These are phyloP conservation scores for Erebia palarica DNA, from an alignment of 2,888 invertebrate genomes.

Conservation along the genomic window DNA sequence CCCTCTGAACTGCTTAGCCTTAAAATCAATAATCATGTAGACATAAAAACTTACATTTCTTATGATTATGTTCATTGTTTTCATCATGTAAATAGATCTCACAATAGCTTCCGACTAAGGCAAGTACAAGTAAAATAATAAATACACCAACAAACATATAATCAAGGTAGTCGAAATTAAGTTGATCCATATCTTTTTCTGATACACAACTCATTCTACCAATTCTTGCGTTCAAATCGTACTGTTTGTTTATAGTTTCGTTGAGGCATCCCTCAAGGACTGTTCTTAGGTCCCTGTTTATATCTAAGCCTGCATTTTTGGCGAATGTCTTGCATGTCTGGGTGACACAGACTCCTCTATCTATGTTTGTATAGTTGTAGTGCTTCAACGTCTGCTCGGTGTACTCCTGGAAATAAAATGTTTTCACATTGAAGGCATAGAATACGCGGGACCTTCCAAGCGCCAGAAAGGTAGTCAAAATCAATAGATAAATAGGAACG, in stretches of 20 bases:
- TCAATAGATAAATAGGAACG: too few relatives aligned
- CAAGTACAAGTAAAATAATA: neutral
- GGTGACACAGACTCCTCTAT: slow-evolving; percentile 48
- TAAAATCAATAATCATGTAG: neutral
- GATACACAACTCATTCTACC: slow-evolving; percentile 29
- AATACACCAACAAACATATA: slow-evolving; percentile 7
- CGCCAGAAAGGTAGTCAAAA: too few relatives aligned
- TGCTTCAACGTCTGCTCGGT: slow-evolving; percentile 45
- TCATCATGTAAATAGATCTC: slow-evolving; percentile 1
- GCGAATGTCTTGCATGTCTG: slow-evolving; percentile 41
- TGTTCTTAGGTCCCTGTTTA: slow-evolving; percentile 34
- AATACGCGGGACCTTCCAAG: too few relatives aligned
- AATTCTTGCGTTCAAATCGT: slow-evolving; percentile 43
- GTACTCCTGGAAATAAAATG: slow-evolving; percentile 46
- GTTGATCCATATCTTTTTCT: slow-evolving; percentile 11
- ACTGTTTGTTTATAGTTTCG: slow-evolving; percentile 41
- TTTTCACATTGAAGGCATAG: neutral
- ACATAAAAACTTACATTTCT: slow-evolving; percentile 6
- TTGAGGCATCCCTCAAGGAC: slow-evolving; percentile 48
- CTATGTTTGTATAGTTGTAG: slow-evolving; percentile 47
- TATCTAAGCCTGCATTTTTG: slow-evolving; percentile 11
- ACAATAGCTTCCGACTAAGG: slow-evolving; percentile 1
- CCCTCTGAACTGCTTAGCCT: neutral
- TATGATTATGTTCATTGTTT: neutral
- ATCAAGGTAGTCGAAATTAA: slow-evolving; percentile 4